phyloP scores from a whole-genome alignment of 2,113 vertebrate species.

The Ophthalmotilapia sp. region DNA sequence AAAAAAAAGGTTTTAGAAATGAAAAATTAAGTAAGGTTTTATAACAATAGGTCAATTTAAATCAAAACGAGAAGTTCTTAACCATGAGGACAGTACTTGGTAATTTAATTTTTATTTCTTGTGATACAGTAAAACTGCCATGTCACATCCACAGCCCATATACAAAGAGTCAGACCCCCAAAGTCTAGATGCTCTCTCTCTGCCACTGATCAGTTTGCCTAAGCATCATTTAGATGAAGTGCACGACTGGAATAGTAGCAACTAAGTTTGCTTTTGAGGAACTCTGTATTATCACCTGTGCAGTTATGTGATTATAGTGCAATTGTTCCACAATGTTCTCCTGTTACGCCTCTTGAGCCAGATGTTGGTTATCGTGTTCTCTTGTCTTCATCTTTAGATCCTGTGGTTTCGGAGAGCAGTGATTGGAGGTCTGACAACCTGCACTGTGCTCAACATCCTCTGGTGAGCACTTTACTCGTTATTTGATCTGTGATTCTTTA shows the following conservation, averaged over 20 bases:
- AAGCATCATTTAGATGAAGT: neutral
- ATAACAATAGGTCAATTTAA: neutral
- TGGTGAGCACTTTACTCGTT: conserved; percentile 41
- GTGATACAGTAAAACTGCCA: neutral
- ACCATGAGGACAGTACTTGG: neutral
- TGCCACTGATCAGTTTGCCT: neutral
- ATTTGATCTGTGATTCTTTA: neutral
- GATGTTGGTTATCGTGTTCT: neutral
- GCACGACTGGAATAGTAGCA: neutral
- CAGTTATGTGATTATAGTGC: neutral
- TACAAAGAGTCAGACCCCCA: neutral
- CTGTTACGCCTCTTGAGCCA: neutral
- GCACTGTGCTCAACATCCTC: conserved; percentile 65
- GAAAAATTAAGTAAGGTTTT: neutral
- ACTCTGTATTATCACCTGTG: neutral
- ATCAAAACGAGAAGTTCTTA: rapidly evolving
- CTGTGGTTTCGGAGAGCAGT: conserved; percentile 69
- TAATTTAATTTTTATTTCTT: neutral
- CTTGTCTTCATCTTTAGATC: conserved; percentile 39
- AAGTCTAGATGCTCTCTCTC: neutral
- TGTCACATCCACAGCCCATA: neutral
- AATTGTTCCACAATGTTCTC: neutral
- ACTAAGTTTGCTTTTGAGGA: neutral
- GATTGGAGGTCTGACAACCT: conserved; percentile 61
- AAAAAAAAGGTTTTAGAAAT: neutral